Evolutionary conservation across 2,113 vertebrate genomes (phyloP).

Genomic region (Vulpes lagopus): DNA sequence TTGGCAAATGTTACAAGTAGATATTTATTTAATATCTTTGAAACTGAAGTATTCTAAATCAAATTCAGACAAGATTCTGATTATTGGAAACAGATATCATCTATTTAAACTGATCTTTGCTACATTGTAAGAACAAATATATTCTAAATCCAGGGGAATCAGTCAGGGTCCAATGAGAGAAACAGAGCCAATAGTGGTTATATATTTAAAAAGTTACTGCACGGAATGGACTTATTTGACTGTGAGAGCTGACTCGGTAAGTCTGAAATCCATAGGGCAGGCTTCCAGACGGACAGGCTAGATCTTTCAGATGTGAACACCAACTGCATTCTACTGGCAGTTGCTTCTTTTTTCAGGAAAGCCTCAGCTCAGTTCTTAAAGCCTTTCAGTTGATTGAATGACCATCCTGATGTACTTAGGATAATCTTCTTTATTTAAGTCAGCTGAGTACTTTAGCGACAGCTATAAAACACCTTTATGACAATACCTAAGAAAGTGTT

Average conservation of each 20-base stretch:
- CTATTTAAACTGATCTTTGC: neutral
- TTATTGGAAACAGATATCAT: slow-evolving; percentile 18
- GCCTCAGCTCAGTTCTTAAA: neutral
- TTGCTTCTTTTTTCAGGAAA: neutral
- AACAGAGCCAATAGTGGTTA: neutral
- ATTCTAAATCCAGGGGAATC: neutral
- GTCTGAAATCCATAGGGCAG: neutral
- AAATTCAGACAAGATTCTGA: neutral
- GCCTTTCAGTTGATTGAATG: neutral
- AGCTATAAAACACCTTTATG: neutral
- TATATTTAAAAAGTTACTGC: neutral
- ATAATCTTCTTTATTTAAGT: neutral
- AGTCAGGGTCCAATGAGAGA: neutral
- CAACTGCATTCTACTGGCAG: neutral
- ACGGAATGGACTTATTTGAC: neutral
- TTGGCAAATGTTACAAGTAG: neutral
- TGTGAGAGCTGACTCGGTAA: neutral
- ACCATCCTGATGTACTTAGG: neutral
- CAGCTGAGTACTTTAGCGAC: neutral
- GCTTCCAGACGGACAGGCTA: fast-evolving
- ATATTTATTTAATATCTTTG: slow-evolving; percentile 9
- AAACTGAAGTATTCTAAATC: neutral
- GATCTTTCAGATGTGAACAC: neutral
- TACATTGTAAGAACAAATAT: slow-evolving; percentile 2
- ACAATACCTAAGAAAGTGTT: neutral